A percentile compares a stretch with the other conserved stretches of the same genome.
These are phyloP conservation scores for Tryphoninae sp. DNA, from an alignment of 2,888 invertebrate species.

Conservation along the genomic window DNA sequence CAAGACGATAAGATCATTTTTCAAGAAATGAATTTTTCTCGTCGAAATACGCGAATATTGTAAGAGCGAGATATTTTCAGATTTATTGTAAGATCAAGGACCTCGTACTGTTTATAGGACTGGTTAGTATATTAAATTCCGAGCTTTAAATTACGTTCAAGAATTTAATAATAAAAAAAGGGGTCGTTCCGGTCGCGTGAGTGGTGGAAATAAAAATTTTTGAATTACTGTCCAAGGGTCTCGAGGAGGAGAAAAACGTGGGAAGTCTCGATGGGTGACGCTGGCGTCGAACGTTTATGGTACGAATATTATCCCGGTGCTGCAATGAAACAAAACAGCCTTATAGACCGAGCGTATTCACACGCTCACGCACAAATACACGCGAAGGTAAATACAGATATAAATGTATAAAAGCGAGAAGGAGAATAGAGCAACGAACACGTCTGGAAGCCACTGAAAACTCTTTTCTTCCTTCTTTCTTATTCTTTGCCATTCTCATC, in stretches of 20 bases:
- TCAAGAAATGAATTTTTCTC: not conserved
- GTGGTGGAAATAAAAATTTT: conserved; percentile 4
- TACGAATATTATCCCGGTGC: conserved; percentile 29
- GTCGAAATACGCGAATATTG: no score
- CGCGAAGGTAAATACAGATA: no score
- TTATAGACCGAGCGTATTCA: conserved; percentile 17
- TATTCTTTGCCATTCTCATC: conserved; percentile 30
- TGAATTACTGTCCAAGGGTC: not conserved
- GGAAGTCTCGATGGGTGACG: conserved; percentile 15
- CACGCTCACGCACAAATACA: no score
- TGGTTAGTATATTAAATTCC: no score
- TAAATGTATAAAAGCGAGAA: conserved; percentile 3
- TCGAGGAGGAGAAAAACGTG: not conserved
- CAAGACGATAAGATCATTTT: not conserved
- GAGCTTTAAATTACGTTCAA: no score
- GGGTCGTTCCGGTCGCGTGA: not conserved
- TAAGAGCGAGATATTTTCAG: no score
- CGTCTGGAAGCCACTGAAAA: conserved; percentile 46
- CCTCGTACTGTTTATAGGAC: no score
- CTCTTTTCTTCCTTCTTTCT: conserved; percentile 31
- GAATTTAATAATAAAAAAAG: no score
- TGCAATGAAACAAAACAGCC: conserved; percentile 21
- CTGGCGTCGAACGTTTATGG: not conserved
- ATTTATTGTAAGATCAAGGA: no score
- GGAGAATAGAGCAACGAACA: conserved; percentile 22